Conservation (phyloP, 2,797 vertebrate genomes). For the Megaceryle alcyon region DNA sequence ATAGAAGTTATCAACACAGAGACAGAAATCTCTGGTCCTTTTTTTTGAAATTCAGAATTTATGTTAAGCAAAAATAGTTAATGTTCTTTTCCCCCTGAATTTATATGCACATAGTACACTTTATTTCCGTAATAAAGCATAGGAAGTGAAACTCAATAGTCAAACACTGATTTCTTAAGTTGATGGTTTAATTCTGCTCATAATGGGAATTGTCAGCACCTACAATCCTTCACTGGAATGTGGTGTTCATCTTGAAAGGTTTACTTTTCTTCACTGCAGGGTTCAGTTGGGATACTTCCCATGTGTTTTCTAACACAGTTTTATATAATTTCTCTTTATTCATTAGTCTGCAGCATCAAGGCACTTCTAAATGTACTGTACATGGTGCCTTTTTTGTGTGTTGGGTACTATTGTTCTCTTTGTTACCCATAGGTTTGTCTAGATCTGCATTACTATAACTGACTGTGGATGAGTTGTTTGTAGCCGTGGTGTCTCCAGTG, state of each 20-base stretch:
- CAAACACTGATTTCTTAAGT: background rate
- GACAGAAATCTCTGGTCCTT: background rate
- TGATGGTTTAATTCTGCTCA: background rate
- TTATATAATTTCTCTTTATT: background rate
- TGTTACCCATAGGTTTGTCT: background rate
- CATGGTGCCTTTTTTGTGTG: background rate
- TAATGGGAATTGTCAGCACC: background rate
- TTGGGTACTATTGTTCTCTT: background rate
- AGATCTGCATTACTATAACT: background rate
- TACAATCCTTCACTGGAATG: background rate
- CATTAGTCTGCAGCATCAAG: background rate
- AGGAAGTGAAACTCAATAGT: background rate
- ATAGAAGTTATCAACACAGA: background rate
- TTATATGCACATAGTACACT: background rate
- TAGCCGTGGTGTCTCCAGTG: too few relatives aligned
- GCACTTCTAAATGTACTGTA: background rate
- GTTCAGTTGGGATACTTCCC: background rate
- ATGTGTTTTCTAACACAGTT: background rate
- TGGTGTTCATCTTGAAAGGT: background rate
- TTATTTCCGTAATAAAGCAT: background rate
- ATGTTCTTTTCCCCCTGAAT: background rate
- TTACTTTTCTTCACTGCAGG: background rate
- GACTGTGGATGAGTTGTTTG: background rate
- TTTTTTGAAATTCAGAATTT: background rate
- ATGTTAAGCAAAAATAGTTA: background rate